Evolutionary conservation across 2,888 invertebrate genomes (phyloP).

Genomic region (Trichacis sp.): DNA sequence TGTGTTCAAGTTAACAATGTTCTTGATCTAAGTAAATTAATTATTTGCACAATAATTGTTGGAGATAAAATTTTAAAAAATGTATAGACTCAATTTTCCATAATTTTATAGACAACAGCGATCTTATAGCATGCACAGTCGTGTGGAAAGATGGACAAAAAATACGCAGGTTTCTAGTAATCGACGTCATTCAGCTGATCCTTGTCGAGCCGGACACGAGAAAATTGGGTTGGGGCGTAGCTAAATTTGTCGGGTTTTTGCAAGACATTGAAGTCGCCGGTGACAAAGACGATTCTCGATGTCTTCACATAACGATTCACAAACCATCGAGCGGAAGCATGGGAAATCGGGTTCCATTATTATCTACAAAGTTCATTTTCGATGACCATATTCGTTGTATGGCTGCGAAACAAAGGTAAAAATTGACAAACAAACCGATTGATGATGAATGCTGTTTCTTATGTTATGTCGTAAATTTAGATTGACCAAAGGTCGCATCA

Average conservation of each 20-base stretch:
- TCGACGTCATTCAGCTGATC: conserved; percentile 94
- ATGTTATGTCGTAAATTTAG: too few species aligned
- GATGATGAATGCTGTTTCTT: too few species aligned
- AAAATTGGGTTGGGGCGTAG: conserved; percentile 96
- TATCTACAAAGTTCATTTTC: conserved; percentile 94
- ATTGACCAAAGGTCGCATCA: conserved; percentile 82
- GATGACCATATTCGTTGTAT: conserved; percentile 99
- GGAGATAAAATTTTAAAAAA: too few species aligned
- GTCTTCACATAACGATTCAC: conserved; percentile 93
- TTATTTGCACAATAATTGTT: too few species aligned
- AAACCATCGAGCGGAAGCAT: conserved; percentile 78
- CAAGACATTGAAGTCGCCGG: conserved; percentile 95
- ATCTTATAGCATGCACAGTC: conserved; percentile 96
- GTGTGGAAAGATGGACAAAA: conserved; percentile 90
- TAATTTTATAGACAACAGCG: conserved; percentile 88
- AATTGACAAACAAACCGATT: too few species aligned
- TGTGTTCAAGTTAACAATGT: conserved; percentile 95
- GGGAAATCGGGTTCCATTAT: conserved; percentile 81
- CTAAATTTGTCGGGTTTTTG: conserved; percentile 94
- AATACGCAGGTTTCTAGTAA: conserved; percentile 94
- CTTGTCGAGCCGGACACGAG: conserved; percentile 97
- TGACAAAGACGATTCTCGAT: conserved; percentile 96
- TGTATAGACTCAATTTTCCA: too few species aligned
- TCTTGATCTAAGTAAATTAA: conserved; percentile 95
- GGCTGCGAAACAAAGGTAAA: conserved; percentile 96